Base-by-base conservation (phyloP, 2,888 invertebrate genomes). In the Sinohyriopsis cumingii region DNA sequence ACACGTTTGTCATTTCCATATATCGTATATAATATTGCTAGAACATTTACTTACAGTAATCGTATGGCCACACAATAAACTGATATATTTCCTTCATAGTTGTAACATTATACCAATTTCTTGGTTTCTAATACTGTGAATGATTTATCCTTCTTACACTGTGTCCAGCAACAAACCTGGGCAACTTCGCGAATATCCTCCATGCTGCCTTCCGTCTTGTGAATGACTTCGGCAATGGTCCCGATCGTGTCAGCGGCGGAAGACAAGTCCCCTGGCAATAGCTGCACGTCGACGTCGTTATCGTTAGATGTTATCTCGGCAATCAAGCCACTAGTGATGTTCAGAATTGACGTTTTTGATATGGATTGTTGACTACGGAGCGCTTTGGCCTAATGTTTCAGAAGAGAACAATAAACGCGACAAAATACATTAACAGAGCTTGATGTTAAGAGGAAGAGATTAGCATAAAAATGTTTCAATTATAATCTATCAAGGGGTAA, bases 191-290 rank as follows among this genome's bases (percentile, higher is more conserved):
- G 24, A 12, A 77, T 54, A n/a, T 65, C 73, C 18, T 69, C 53
- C 5, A 66, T 59, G 12, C 69, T 61, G 18, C 66, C 71, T 3
- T 45, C 59, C 0, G 75, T 68, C 45, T 76, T 76, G 2, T 66
- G 54, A 12, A 79, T 72, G 7, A 78, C 71, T 1, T 69, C 68
- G 3, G 84, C 78, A n/a, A 85, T 67, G 2, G 73, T 76, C 6
- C 66, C 65, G 54, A 84, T 68, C 5, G 82, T 75, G 18, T 73
- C 72, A 4, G 79, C 72, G 5, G 82, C 80, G 25, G 71, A 76
- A 18, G 73, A 67, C 6, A 85, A 72, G 71, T 85, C 85, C 0
- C 85, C 85, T 0, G 85, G 83, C 59, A 79, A 84, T 9, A 85
- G 61, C 5, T 61, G 55, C 12, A 59, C 66, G 4, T 55, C 59